phyloP scores from a whole-genome alignment of 1,140 invertebrate genomes.

The Antheraea mylitta region DNA sequence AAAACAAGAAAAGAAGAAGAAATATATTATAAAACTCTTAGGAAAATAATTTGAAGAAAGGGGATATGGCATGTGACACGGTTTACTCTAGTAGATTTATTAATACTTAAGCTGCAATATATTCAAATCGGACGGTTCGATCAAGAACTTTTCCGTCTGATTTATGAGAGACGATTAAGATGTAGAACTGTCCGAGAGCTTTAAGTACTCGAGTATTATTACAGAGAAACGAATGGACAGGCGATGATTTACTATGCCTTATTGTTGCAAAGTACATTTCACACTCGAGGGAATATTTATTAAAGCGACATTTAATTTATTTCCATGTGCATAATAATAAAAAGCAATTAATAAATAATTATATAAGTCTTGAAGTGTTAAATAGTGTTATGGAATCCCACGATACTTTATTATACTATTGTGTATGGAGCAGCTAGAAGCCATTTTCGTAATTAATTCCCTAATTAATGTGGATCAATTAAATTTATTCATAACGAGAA shows the following conservation, averaged over 20 bases:
- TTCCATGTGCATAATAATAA: not conserved
- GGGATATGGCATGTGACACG: not conserved
- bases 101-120: constrained; percentile 11
- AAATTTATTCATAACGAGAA: no score
- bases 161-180: constrained; percentile 35
- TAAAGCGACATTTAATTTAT: not conserved
- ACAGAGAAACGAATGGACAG: constrained; percentile 15
- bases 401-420: no score
- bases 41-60: no score
- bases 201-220: constrained; percentile 15
- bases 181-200: constrained; percentile 12
- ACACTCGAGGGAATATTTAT: constrained; percentile 10
- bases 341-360: not conserved
- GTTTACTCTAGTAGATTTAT: not conserved
- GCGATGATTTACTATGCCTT: constrained; percentile 27
- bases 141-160: constrained; percentile 28
- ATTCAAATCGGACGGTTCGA: constrained; percentile 28
- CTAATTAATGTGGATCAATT: no score
- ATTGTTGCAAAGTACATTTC: constrained; percentile 25
- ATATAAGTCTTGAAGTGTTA: no score
- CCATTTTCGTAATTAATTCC: no score
- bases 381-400: no score
- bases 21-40: no score
- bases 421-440: no score
- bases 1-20: no score